phyloP scores from a whole-genome alignment of 2,888 invertebrate genomes.

The Lottia scabra region DNA sequence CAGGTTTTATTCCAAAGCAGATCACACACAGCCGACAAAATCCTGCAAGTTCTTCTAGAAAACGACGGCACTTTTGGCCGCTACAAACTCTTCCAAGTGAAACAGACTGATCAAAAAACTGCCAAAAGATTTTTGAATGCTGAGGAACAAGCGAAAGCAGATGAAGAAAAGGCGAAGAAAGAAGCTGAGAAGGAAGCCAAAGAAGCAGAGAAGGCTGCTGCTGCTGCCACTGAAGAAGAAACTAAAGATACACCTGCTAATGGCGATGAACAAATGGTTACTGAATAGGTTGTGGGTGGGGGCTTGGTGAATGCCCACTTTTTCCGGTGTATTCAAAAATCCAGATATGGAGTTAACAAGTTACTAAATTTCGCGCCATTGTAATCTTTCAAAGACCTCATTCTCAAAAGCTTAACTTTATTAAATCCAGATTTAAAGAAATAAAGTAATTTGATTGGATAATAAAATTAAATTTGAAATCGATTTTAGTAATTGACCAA shows the following conservation, averaged over 20 bases:
- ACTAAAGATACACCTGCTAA: background rate
- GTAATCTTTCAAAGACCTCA: too few relatives aligned
- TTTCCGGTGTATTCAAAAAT: too few relatives aligned
- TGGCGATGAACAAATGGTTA: background rate
- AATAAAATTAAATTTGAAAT: too few relatives aligned
- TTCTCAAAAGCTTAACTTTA: too few relatives aligned
- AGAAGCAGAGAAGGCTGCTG: background rate
- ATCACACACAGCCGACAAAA: background rate
- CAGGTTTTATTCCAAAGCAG: background rate
- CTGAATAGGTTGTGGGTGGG: background rate
- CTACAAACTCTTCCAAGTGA: background rate
- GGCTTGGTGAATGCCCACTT: too few relatives aligned
- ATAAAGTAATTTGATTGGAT: too few relatives aligned
- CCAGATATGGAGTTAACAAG: too few relatives aligned
- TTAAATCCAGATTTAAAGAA: too few relatives aligned
- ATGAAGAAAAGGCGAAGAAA: constrained; percentile 1
- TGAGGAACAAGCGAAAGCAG: background rate
- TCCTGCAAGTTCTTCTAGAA: background rate
- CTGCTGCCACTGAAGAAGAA: background rate
- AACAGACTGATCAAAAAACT: background rate
- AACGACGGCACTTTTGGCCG: background rate
- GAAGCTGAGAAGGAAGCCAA: background rate
- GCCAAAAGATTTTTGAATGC: background rate
- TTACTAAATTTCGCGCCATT: too few relatives aligned
- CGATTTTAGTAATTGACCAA: too few relatives aligned